Evolutionary conservation across 2,888 invertebrate genomes (phyloP), one percentile per base, ranked within the genome.

Genomic region (Julus scanicus): DNA sequence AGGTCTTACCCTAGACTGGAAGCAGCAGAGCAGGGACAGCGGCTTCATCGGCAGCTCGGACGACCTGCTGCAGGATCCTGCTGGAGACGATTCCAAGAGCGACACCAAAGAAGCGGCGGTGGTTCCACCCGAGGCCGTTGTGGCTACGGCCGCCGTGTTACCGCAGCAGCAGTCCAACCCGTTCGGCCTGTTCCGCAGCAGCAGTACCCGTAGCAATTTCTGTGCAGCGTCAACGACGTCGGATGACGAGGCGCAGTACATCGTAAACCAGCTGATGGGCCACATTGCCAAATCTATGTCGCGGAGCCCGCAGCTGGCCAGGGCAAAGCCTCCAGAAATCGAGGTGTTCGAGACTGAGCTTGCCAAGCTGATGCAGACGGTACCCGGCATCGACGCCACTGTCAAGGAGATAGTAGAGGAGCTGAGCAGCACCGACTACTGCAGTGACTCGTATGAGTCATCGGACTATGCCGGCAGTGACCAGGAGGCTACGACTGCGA

Each of bases 381-480:
- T 97, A 84, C 97, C 97, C 0, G 97, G 97, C 44, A 96, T 97
- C 90, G 94, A 97, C 89, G 97, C 97, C 91, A 97, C 97, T 92
- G 97, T 97, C 71, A 95, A 96, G 39, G 97, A 97, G 93, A 97
- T 97, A 88, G 97, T 98, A 0, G 97, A 97, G 92, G 97, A 97
- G 92, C 93, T 97, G 89, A 97, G 97, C 90, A 97, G 97, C 90
- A 97, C 97, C 91, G 97, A 97, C 91, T 96, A 97, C 4, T 97
- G 97, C 97, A 97, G 97, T 90, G 97, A 97, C 92, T 97, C 97
- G 0, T 97, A 97, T 91, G 97, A 97, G 92, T 97, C 97, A 3
- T 97, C 97, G 0, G 97, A 97, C 92, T 97, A 97, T 91, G 97
- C 97, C 1, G 97, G 96, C 90, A 97, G 97, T 0, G 97, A 97